These are phyloP conservation scores for Acipenser oxyrinchus DNA, from an alignment of 2,797 vertebrate species.

Conservation along the genomic window DNA sequence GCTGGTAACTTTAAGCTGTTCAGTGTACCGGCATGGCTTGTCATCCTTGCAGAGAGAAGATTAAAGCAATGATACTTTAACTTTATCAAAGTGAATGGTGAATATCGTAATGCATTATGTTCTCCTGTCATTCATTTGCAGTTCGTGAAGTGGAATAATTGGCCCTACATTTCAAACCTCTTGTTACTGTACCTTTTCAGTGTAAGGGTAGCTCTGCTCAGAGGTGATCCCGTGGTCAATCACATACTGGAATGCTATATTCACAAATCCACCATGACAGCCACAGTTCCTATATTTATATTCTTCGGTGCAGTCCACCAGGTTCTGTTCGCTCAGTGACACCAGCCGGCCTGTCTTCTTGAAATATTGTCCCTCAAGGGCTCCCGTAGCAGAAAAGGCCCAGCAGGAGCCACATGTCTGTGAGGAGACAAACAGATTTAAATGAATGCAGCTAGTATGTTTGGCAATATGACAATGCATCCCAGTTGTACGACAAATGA, in stretches of 20 bases:
- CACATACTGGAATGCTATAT: slow-evolving; percentile 56
- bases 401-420: slow-evolving; percentile 69
- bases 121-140: too few relatives aligned
- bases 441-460: too few relatives aligned
- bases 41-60: background rate
- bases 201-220: slow-evolving; percentile 60
- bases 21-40: background rate
- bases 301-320: slow-evolving; percentile 68
- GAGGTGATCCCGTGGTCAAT: slow-evolving; percentile 63
- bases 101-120: too few relatives aligned
- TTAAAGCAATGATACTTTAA: background rate
- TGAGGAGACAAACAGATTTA: background rate
- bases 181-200: slow-evolving; percentile 33
- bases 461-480: too few relatives aligned
- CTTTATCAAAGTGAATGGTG: background rate
- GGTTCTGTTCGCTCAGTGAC: slow-evolving; percentile 64
- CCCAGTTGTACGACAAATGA: too few relatives aligned
- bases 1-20: background rate
- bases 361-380: slow-evolving; percentile 63
- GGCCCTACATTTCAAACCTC: too few relatives aligned
- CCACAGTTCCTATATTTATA: slow-evolving; percentile 64
- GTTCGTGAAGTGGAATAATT: too few relatives aligned
- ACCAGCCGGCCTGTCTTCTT: slow-evolving; percentile 52
- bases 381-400: slow-evolving; percentile 60
- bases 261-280: slow-evolving; percentile 61